Evolutionary conservation across 2,113 vertebrate species (phyloP).

Genomic region (Pteruthius melanotis): DNA sequence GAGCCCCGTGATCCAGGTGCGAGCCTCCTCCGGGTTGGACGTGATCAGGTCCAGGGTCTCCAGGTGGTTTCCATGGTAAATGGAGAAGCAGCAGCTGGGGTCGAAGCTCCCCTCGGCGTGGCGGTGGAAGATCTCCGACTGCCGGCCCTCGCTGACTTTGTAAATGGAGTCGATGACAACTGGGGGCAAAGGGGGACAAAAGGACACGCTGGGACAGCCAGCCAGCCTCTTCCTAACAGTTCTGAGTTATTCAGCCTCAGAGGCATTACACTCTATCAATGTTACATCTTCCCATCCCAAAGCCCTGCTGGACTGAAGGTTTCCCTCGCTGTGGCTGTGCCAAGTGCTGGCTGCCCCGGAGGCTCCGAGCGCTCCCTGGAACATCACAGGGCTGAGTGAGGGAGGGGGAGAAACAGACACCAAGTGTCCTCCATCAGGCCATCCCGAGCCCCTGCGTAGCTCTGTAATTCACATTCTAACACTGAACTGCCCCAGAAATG

Average conservation of each 20-base stretch:
- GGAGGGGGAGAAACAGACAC: background rate
- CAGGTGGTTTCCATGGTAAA: conserved; percentile 97
- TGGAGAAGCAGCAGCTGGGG: conserved; percentile 91
- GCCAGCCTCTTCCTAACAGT: background rate
- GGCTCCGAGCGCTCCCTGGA: fast-evolving
- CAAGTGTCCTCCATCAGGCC: background rate
- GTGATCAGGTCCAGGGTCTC: conserved; percentile 93
- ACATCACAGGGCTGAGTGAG: background rate
- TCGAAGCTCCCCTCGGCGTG: conserved; percentile 89
- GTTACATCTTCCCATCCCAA: background rate
- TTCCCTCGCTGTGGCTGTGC: background rate
- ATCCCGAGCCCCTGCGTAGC: fast-evolving
- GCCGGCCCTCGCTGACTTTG: conserved; percentile 93
- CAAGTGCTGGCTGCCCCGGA: fast-evolving
- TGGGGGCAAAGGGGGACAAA: conserved; percentile 37
- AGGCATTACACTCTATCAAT: background rate
- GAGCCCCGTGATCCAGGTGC: conserved; percentile 95
- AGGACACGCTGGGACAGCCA: background rate
- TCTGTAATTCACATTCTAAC: background rate
- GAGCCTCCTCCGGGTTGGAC: conserved; percentile 90
- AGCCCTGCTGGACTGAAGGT: background rate
- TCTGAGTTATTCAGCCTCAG: background rate
- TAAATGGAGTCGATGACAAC: conserved; percentile 98
- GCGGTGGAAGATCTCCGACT: conserved; percentile 93
- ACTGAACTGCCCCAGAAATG: background rate